phyloP scores from a whole-genome alignment of 1,140 invertebrate genomes.

The Brachionus asplanchnoidis region DNA sequence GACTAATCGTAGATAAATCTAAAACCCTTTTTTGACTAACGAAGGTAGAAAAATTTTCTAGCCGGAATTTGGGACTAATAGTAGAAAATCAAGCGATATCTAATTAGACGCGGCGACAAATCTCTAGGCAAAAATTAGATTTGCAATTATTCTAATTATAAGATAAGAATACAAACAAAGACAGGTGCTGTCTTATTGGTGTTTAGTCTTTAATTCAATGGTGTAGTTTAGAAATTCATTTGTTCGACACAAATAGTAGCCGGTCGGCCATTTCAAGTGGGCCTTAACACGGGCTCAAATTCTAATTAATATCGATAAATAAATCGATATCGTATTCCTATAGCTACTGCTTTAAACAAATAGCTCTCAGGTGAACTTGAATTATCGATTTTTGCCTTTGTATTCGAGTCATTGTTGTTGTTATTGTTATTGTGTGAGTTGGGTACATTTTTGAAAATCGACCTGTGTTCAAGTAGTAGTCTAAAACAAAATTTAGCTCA shows the following conservation, averaged over 20 bases:
- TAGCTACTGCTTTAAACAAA: slow-evolving; percentile 23
- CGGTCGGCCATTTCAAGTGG: background rate
- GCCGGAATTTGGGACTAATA: background rate
- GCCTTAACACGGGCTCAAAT: background rate
- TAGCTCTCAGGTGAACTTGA: background rate
- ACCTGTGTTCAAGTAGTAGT: background rate
- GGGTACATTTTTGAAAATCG: background rate
- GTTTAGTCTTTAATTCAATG: background rate
- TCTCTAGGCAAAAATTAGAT: background rate
- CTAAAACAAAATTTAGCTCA: background rate
- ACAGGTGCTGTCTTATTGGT: background rate
- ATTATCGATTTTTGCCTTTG: background rate
- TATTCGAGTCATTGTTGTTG: background rate
- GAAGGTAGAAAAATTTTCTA: background rate
- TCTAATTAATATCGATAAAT: slow-evolving; percentile 31
- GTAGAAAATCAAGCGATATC: background rate
- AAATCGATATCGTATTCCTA: background rate
- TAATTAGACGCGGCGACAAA: background rate
- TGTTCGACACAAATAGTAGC: background rate
- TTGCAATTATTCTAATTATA: background rate
- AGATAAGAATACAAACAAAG: slow-evolving; percentile 6
- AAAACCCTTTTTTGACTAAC: background rate
- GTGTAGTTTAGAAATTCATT: background rate
- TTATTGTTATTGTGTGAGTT: no score
- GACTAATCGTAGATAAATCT: background rate